phyloP scores from a whole-genome alignment of 2,113 vertebrate genomes.

The Zosterops lateralis region DNA sequence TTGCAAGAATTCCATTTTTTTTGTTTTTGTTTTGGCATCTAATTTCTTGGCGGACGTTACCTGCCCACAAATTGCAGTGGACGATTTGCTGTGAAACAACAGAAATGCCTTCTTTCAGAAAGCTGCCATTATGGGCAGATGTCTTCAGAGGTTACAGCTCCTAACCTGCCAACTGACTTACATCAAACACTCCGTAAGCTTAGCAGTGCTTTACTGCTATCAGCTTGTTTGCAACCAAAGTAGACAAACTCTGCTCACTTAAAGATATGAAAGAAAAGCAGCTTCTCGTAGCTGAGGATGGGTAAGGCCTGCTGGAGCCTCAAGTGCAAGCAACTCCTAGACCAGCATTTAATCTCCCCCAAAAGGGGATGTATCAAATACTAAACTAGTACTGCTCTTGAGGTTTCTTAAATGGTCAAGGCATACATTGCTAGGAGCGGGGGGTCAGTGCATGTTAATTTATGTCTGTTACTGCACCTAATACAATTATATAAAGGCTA shows the following conservation, averaged over 20 bases:
- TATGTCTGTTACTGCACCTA: slow-evolving; percentile 27
- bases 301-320: not conserved
- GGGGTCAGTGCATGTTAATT: slow-evolving; percentile 39
- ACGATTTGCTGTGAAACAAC: not conserved
- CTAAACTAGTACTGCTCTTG: not conserved
- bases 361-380: not conserved
- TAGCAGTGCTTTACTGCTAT: not conserved
- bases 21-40: not conserved
- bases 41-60: not conserved
- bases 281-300: not conserved
- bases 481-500: slow-evolving; percentile 55
- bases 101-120: not conserved
- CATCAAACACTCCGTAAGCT: not conserved
- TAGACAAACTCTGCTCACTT: not conserved
- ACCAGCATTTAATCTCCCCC: not conserved
- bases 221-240: not conserved
- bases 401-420: slow-evolving; percentile 39
- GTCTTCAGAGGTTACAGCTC: not conserved
- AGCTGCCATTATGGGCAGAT: not conserved
- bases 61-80: not conserved
- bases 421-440: not conserved
- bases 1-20: not conserved
- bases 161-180: not conserved
- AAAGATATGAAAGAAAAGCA: not conserved
- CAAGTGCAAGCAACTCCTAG: not conserved